Base-by-base conservation (phyloP, 2,113 vertebrate species). In the Phylloscopus trochiloides region DNA sequence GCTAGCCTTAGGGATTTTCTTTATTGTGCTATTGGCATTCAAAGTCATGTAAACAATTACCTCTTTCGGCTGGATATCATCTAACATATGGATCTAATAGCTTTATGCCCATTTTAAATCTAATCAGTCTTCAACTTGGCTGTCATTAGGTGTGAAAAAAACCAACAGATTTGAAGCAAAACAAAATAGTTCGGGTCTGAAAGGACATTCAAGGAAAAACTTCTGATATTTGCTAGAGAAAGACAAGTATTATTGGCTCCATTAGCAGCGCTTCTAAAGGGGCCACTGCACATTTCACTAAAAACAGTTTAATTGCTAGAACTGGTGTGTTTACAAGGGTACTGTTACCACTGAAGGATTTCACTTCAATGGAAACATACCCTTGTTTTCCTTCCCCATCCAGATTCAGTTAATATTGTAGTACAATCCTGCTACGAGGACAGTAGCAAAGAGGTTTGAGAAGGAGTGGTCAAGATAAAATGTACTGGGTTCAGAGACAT, bases 41-140 rank as follows among this genome's bases (percentile, higher is more conserved):
- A 77, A 75, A 96, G 80, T 92, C 95, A 86, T 83, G 86, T 93
- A 96, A 95, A 92, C 86, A 92, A 91, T 92, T 95, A 83, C 68
- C 42, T 88, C 13, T 83, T 85, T 82, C 81, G 86, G 72, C 55
- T 88, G 81, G 82, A 94, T 94, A 74, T 67, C 78, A 74, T 79
- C 82, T 84, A 93, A 66, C 83, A 84, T 92, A 94, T 81, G 79
- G 47, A 88, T 72, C 65, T 91, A 81, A 94, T 92, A 83, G 65
- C 36, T 84, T 90, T 80, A 86, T 82, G 45, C 24, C 40, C 42
- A 85, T 89, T 93, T 92, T 78, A 88, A 88, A 92, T 62, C 66
- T 73, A 92, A 91, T 92, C 63, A 84, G 40, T 93, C 81, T 93
- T 89, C 57, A 72, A 52, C 57, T 40, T 86, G 28, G 17, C 40